Evolutionary conservation across 2,797 vertebrate species (phyloP), one percentile per base, ranked within the genome.

Genomic region (Sebastes jordani): DNA sequence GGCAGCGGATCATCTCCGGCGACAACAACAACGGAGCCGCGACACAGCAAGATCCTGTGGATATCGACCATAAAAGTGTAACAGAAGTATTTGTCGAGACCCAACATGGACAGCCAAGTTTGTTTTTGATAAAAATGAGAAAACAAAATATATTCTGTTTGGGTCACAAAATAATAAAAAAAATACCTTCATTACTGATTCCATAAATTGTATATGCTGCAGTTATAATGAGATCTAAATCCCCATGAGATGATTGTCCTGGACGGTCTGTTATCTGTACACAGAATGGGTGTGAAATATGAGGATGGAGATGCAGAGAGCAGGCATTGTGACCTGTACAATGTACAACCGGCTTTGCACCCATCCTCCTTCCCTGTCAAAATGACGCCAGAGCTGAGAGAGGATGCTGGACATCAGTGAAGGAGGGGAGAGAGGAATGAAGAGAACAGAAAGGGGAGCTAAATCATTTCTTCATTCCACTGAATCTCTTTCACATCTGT

Each of bases 361-460:
- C 49, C 42, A 23, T 72, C 52, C 42, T 73, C 14, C 2, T 65
- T 64, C 32, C 46, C 18, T 63, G 78, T 86, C 30, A 25, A 20
- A 65, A 7, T 23, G 58, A 77, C 25, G 64, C 68, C 11, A 70
- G 66, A 70, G 32, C 52, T 29, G 54, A 81, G 71, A 82, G 84
- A 80, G 56, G 78, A 88, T 61, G 88, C 82, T 34, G 66, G 46
- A 58, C 76, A 82, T 91, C 85, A 68, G 16, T 62, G 80, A 83
- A 74, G 61, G 68, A 66, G 34, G 18, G 29, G n/a, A 74, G n/a
- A 74, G 20, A 61, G 18, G 10, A 32, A 25, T 23, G 7, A 46
- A 11, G 11, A 38, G 32, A 29, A 56, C 25, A 5, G 14, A 27
- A 75, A 66, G 23, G 38, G 64, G 64, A 65, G 46, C 61, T 62